These are phyloP conservation scores for Mormyrus proboscirostris DNA, from an alignment of 2,797 vertebrate species.

Conservation along the genomic window DNA sequence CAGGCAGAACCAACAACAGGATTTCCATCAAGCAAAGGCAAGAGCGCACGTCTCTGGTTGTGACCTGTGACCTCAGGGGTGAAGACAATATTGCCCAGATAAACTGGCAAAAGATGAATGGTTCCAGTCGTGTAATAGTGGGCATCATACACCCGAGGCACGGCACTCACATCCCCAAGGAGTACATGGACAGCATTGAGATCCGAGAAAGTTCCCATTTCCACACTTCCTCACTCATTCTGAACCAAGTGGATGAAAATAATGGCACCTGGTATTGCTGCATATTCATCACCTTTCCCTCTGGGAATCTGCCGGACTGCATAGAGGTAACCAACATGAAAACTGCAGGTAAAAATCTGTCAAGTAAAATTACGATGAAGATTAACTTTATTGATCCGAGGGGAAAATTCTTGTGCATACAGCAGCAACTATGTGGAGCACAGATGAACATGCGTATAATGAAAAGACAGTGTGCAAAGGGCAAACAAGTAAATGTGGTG, in stretches of 20 bases:
- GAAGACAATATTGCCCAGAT: slow-evolving; percentile 38
- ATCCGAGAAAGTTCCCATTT: slow-evolving; percentile 11
- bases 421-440: not conserved
- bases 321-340: not conserved
- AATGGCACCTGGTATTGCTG: slow-evolving; percentile 36
- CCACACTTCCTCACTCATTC: slow-evolving; percentile 4
- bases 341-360: slow-evolving; percentile 10
- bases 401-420: not conserved
- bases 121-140: slow-evolving; percentile 31
- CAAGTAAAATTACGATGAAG: not conserved
- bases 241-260: slow-evolving; percentile 21
- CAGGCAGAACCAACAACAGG: slow-evolving; percentile 37
- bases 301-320: slow-evolving; percentile 38
- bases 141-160: slow-evolving; percentile 32
- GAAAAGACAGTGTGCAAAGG: not conserved
- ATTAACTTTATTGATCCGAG: too few species aligned
- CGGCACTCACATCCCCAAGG: slow-evolving; percentile 21
- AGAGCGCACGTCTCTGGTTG: not conserved
- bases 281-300: slow-evolving; percentile 42
- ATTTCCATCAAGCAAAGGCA: slow-evolving; percentile 28
- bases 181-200: slow-evolving; percentile 18
- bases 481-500: not conserved
- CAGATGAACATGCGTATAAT: not conserved
- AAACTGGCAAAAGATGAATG: slow-evolving; percentile 38
- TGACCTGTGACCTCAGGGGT: slow-evolving; percentile 37